phyloP scores from a whole-genome alignment of 2,888 invertebrate genomes.

The Erpobdella octoculata region DNA sequence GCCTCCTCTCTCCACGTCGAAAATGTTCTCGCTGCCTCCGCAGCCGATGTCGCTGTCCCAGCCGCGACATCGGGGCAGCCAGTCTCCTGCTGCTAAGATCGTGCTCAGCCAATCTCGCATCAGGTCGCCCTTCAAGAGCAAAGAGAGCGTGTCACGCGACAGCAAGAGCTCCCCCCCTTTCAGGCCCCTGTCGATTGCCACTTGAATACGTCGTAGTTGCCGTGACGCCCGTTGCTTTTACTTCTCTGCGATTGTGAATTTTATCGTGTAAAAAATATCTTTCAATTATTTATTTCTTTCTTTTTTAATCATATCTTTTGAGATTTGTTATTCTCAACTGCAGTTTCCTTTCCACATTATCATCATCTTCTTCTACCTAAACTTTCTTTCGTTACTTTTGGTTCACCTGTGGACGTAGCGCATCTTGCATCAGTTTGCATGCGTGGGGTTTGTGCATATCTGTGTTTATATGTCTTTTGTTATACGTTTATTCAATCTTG shows the following conservation, averaged over 20 bases:
- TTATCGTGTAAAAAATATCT: too few species aligned
- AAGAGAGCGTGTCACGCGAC: background rate
- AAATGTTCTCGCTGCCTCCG: background rate
- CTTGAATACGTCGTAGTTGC: background rate
- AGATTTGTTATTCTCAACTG: too few species aligned
- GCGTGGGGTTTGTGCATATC: too few species aligned
- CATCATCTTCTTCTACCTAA: too few species aligned
- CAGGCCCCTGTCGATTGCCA: conserved; percentile 22
- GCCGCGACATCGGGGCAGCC: background rate
- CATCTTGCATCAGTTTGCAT: too few species aligned
- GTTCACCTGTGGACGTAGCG: too few species aligned
- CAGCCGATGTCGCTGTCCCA: background rate
- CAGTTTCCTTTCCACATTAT: too few species aligned
- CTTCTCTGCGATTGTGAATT: background rate
- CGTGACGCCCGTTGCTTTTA: background rate
- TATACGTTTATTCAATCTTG: too few species aligned
- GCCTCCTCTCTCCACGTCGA: background rate
- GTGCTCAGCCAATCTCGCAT: background rate
- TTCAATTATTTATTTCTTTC: too few species aligned
- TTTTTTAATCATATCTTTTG: too few species aligned
- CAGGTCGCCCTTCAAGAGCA: background rate
- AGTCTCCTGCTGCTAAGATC: background rate
- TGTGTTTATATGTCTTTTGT: too few species aligned
- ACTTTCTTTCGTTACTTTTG: too few species aligned
- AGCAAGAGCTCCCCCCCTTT: conserved; percentile 1